These are phyloP conservation scores for Mormoops blainvillei DNA, from an alignment of 2,113 vertebrate genomes.

Conservation along the genomic window DNA sequence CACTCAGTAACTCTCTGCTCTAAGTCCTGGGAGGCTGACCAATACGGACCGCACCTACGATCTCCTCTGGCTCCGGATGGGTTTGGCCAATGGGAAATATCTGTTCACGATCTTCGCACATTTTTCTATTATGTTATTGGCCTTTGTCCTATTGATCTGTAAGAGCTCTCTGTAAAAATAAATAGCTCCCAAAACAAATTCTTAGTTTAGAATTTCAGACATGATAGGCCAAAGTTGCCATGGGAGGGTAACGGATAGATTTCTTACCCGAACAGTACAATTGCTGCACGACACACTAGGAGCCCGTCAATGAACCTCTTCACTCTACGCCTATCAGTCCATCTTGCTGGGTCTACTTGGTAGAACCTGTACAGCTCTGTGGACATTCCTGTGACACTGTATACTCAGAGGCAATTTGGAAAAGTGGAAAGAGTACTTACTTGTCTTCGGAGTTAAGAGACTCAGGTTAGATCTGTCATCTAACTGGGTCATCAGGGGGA, in stretches of 20 bases:
- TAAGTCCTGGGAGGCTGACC: background rate
- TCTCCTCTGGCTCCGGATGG: background rate
- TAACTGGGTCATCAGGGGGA: background rate
- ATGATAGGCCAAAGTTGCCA: background rate
- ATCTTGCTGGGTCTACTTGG: background rate
- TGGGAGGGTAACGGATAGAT: background rate
- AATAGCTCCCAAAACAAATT: background rate
- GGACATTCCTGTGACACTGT: background rate
- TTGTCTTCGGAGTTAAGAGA: background rate
- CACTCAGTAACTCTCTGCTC: background rate
- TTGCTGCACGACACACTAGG: background rate
- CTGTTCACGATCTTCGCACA: background rate
- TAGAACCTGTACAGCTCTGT: background rate
- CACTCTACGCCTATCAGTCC: background rate
- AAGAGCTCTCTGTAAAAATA: background rate
- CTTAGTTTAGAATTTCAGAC: background rate
- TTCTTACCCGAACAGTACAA: background rate
- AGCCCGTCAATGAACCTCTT: background rate
- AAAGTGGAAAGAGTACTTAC: background rate
- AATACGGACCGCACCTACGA: fast-evolving
- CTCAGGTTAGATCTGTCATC: background rate
- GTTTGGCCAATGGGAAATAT: background rate
- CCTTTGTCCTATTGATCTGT: background rate
- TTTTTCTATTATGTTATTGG: background rate
- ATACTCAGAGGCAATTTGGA: background rate